Base-by-base conservation (phyloP, 2,888 invertebrate genomes). In the Halocaridina rubra region DNA sequence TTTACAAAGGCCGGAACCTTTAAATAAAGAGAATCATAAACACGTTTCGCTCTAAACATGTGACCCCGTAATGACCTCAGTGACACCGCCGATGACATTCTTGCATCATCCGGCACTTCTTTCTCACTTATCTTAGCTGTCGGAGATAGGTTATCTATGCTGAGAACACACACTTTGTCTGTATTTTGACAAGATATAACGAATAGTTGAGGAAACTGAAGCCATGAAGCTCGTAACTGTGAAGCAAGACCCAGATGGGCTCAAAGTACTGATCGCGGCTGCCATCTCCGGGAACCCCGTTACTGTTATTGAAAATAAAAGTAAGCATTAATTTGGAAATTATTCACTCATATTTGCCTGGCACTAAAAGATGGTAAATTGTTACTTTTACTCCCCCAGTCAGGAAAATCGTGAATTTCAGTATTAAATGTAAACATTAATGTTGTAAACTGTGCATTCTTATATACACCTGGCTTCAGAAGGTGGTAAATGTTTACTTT, bases 241-340 rank as follows among this genome's bases (percentile, higher is more conserved):
- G n/a, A 76, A 67, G 71, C 24, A 13, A n/a, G 75, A 81, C 67
- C 81, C 81, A 0, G 64, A 81, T 46, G 81, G 75, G 19, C 33
- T 81, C 16, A 81, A 81, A 74, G 57, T 81, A 3, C 16, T 75
- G 27, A 5, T 75, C 16, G 81, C 81, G 3, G 33, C 75, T 1
- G 27, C 61, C 16, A 13, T 75, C 16, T 75, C 67, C 39, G 81
- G 81, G 10, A 19, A 67, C 10, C 16, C 3, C 19, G 46, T 64
- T 5, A 27, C 30, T 3, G 33, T 67, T 24, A 53, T 30, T 10
- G 67, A 75, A 61, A 75, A 74, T 19, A 81, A 75, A 64, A 46
- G 81, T 81, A 30, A 22, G 72, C 69, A 39, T 69, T 46, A 5
- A 13, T 3, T n/a, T n/a, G n/a, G n/a, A n/a, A n/a, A n/a, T n/a